Conservation (phyloP, 2,113 vertebrate species). For the Crocuta crocuta region DNA sequence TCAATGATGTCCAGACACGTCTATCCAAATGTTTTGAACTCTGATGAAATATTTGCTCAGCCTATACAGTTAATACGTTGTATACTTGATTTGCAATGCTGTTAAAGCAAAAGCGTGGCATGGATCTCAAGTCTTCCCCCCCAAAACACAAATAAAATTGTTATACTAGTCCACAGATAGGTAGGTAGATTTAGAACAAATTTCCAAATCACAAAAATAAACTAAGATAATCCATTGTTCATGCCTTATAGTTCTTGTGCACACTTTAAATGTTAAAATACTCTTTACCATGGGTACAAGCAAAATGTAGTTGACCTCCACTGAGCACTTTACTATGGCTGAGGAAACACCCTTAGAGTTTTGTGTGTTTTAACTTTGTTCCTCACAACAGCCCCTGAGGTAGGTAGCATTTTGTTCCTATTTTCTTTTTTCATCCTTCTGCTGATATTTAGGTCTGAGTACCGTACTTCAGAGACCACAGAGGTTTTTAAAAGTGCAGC, state of each 20-base stretch:
- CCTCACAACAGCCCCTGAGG: background rate
- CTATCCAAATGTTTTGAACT: background rate
- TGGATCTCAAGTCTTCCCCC: conserved; percentile 30
- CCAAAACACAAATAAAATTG: conserved; percentile 48
- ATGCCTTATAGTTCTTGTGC: background rate
- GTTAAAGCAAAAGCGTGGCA: conserved; percentile 38
- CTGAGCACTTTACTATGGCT: background rate
- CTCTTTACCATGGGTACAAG: background rate
- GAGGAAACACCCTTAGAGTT: background rate
- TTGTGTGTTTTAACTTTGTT: background rate
- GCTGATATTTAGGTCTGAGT: background rate
- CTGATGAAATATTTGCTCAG: conserved; percentile 25
- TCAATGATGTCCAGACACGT: background rate
- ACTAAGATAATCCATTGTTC: background rate
- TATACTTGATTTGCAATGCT: conserved; percentile 34
- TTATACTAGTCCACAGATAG: background rate
- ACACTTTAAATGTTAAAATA: conserved; percentile 33
- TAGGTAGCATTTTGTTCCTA: background rate
- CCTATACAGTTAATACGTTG: background rate
- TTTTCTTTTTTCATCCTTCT: background rate
- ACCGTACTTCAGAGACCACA: background rate
- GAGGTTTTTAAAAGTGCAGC: background rate
- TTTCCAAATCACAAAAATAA: conserved; percentile 52
- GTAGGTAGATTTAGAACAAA: background rate
- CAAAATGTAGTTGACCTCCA: background rate